Evolutionary conservation across 2,888 invertebrate species (phyloP).

Genomic region (Zygogramma bicolorata): DNA sequence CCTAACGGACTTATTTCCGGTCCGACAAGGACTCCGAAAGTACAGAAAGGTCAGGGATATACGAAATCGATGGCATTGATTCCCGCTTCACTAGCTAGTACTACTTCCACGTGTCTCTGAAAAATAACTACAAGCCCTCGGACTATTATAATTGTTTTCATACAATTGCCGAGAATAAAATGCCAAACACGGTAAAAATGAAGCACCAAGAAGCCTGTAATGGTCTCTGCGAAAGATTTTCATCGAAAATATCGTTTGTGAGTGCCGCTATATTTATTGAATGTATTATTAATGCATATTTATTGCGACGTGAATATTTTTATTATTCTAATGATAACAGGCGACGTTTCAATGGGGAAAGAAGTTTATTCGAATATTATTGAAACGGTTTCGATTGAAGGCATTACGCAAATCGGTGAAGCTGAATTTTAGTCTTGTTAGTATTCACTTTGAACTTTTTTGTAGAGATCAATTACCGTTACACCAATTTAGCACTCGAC

Average conservation of each 20-base stretch:
- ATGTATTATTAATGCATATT: slow-evolving; percentile 37
- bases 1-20: too few relatives aligned
- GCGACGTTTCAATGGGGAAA: slow-evolving; percentile 34
- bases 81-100: too few relatives aligned
- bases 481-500: too few relatives aligned
- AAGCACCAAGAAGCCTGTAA: slow-evolving; percentile 49
- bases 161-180: slow-evolving; percentile 51
- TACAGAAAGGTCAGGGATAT: too few relatives aligned
- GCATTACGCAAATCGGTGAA: not conserved
- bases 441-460: too few relatives aligned
- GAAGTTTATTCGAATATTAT: slow-evolving; percentile 13
- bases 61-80: too few relatives aligned
- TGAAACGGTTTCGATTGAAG: not conserved
- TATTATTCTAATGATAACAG: slow-evolving; percentile 31
- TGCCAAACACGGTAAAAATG: slow-evolving; percentile 50
- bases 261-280: slow-evolving; percentile 40
- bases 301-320: slow-evolving; percentile 31
- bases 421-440: too few relatives aligned
- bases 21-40: too few relatives aligned
- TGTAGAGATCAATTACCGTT: too few relatives aligned
- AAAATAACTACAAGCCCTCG: not conserved
- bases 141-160: slow-evolving; percentile 18
- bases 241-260: slow-evolving; percentile 48
- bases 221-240: slow-evolving; percentile 43
- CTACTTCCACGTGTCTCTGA: too few relatives aligned